phyloP scores from a whole-genome alignment of 1,140 invertebrate species.

The Neodiprion fabricii region DNA sequence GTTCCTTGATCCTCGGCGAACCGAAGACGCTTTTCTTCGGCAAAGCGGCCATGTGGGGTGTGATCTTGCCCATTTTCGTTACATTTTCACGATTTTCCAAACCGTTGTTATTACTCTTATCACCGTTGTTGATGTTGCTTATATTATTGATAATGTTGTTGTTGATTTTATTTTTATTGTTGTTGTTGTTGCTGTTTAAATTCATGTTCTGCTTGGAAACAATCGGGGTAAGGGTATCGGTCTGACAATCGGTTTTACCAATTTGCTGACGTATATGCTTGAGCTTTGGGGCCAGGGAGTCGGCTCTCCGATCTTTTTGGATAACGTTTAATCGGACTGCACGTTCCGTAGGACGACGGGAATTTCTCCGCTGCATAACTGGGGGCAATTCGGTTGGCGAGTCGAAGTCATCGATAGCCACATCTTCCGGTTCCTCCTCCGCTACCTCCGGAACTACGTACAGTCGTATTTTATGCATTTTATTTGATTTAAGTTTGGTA shows the following conservation, averaged over 20 bases:
- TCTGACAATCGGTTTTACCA: conserved; percentile 5
- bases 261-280: conserved; percentile 31
- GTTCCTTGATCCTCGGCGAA: conserved; percentile 34
- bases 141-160: background rate
- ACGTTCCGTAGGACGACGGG: conserved; percentile 29
- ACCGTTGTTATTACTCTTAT: conserved; percentile 5
- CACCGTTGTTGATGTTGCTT: background rate
- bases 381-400: conserved; percentile 14
- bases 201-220: conserved; percentile 14
- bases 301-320: conserved; percentile 29
- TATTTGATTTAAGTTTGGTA: background rate
- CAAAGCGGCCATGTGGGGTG: conserved; percentile 22
- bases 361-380: conserved; percentile 40
- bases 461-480: conserved; percentile 46
- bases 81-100: conserved; percentile 14
- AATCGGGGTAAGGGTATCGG: background rate
- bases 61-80: background rate
- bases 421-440: conserved; percentile 27
- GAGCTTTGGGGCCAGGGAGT: conserved; percentile 31
- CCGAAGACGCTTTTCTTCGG: conserved; percentile 24
- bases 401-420: conserved; percentile 33
- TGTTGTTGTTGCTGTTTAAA: conserved; percentile 13
- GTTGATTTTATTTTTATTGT: conserved; percentile 15
- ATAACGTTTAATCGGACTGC: conserved; percentile 28
- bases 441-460: conserved; percentile 47